Evolutionary conservation across 2,113 vertebrate genomes (phyloP).

Genomic region (Machaerirhynchus nigripectus): DNA sequence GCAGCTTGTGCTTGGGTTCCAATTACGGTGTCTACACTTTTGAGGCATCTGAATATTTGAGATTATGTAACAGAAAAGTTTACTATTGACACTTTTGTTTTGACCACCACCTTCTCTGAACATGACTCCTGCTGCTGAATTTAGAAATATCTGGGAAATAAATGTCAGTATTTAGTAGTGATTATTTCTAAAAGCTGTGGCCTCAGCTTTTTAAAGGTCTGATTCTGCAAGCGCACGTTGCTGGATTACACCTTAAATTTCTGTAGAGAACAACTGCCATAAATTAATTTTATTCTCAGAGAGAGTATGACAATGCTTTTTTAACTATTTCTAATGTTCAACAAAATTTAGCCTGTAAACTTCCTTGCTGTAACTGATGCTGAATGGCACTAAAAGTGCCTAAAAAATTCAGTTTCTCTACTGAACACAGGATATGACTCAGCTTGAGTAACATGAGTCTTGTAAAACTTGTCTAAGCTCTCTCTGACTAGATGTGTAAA

Average conservation of each 20-base stretch:
- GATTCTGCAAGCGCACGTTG: not conserved
- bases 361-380: not conserved
- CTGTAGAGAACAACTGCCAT: not conserved
- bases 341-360: not conserved
- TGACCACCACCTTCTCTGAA: not conserved
- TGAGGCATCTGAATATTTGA: not conserved
- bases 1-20: not conserved
- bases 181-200: not conserved
- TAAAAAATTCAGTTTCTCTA: not conserved
- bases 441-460: not conserved
- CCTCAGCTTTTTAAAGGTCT: not conserved
- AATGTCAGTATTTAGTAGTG: not conserved
- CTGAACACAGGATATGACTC: not conserved
- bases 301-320: not conserved
- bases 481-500: not conserved
- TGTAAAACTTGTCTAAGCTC: not conserved
- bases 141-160: not conserved
- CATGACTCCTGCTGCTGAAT: not conserved
- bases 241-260: not conserved
- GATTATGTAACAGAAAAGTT: not conserved
- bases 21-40: not conserved
- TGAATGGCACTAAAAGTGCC: not conserved
- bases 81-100: not conserved
- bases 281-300: not conserved
- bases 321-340: not conserved